A percentile compares a stretch with the other conserved stretches of the same genome.
Evolutionary conservation across 2,888 invertebrate genomes (phyloP).

Genomic region (Pantelozetes paolii): DNA sequence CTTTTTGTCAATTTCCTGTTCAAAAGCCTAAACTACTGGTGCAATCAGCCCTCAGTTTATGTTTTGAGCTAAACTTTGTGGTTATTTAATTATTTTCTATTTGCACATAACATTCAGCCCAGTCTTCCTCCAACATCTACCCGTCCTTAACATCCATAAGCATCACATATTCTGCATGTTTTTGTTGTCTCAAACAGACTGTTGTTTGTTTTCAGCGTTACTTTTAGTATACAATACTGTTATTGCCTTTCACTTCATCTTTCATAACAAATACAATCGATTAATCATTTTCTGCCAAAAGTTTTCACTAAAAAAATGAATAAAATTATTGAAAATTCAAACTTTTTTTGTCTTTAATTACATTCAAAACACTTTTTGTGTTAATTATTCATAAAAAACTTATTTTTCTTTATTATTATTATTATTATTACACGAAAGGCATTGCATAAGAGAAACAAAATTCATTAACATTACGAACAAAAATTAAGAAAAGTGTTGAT

Average conservation of each 20-base stretch:
- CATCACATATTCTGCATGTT: slow-evolving; percentile 25
- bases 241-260: not conserved
- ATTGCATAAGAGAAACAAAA: too few species aligned
- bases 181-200: slow-evolving; percentile 27
- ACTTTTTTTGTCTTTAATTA: too few species aligned
- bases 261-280: not conserved
- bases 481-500: too few species aligned
- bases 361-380: too few species aligned
- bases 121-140: not conserved
- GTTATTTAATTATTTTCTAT: slow-evolving; percentile 35
- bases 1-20: slow-evolving; percentile 29
- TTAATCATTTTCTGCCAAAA: slow-evolving; percentile 9
- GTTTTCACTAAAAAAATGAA: not conserved
- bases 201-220: slow-evolving; percentile 22
- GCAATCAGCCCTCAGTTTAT: slow-evolving; percentile 19
- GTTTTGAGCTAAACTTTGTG: not conserved
- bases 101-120: slow-evolving; percentile 2
- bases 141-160: not conserved
- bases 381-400: too few species aligned
- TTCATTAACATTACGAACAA: too few species aligned
- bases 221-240: not conserved
- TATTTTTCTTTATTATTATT: too few species aligned
- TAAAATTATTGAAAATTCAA: not conserved
- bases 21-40: not conserved
- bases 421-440: too few species aligned